These are phyloP conservation scores for Gallinago jamesoni DNA, from an alignment of 2,113 vertebrate genomes.

Conservation along the genomic window DNA sequence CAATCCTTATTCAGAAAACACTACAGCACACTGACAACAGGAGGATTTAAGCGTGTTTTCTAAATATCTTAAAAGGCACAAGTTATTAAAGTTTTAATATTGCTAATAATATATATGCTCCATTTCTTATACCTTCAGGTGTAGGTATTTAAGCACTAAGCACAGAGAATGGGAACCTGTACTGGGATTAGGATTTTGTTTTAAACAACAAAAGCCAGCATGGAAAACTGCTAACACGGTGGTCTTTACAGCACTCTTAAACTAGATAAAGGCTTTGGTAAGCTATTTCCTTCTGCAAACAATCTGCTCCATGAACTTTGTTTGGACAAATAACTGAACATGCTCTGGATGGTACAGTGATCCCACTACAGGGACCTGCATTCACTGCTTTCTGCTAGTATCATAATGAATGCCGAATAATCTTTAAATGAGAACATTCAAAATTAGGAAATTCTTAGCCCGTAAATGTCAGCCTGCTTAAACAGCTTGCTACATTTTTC, in stretches of 20 bases:
- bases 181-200: not conserved
- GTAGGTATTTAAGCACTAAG: not conserved
- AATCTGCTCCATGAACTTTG: not conserved
- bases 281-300: conserved; percentile 7
- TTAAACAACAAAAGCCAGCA: not conserved
- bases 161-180: not conserved
- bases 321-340: not conserved
- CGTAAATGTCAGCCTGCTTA: not conserved
- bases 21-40: not conserved
- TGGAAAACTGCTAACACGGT: not conserved
- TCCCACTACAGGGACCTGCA: not conserved
- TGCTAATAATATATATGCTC: not conserved
- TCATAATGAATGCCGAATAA: accelerated
- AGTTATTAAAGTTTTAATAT: not conserved
- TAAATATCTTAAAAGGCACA: not conserved
- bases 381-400: not conserved
- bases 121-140: not conserved
- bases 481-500: not conserved
- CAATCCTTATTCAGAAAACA: not conserved
- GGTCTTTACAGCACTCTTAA: not conserved
- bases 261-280: not conserved
- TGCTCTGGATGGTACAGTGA: not conserved
- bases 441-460: not conserved
- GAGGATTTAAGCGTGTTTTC: not conserved
- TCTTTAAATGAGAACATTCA: not conserved